These are phyloP conservation scores for Phoeniculus purpureus DNA, from an alignment of 2,797 vertebrate species.

Conservation along the genomic window DNA sequence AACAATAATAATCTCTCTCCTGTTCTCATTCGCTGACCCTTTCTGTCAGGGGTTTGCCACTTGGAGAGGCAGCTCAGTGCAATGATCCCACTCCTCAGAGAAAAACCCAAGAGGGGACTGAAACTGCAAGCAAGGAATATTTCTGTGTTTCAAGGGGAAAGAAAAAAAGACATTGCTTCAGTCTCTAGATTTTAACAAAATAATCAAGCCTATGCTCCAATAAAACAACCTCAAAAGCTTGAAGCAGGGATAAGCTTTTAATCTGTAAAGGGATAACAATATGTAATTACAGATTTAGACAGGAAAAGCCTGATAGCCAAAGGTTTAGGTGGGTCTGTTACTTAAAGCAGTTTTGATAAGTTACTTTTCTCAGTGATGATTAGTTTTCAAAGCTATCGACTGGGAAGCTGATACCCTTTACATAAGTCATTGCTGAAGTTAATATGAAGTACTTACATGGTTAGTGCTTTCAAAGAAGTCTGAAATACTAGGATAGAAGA, in stretches of 20 bases:
- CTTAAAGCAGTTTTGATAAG: conserved; percentile 38
- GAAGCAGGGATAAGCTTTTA: conserved; percentile 19
- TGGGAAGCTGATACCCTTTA: not conserved
- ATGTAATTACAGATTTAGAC: conserved; percentile 31
- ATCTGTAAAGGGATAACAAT: conserved; percentile 4
- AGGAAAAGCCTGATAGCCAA: conserved; percentile 9
- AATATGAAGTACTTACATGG: no score
- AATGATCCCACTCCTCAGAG: not conserved
- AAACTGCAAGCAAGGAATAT: conserved; percentile 11
- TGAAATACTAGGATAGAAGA: not conserved
- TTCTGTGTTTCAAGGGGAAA: not conserved
- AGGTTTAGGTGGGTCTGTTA: not conserved
- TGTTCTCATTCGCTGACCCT: no score
- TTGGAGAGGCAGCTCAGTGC: no score
- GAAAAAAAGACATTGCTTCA: not conserved
- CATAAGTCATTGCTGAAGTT: not conserved
- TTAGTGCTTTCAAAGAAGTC: conserved; percentile 1
- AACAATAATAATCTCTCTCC: no score
- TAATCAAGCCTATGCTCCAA: not conserved
- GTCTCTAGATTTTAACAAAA: not conserved
- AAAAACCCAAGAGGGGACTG: not conserved
- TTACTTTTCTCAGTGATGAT: not conserved
- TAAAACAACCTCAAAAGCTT: conserved; percentile 10
- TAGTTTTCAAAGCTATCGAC: conserved; percentile 33
- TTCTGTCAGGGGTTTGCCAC: no score